phyloP scores from a whole-genome alignment of 2,797 vertebrate species.

The Eospalax fontanierii region DNA sequence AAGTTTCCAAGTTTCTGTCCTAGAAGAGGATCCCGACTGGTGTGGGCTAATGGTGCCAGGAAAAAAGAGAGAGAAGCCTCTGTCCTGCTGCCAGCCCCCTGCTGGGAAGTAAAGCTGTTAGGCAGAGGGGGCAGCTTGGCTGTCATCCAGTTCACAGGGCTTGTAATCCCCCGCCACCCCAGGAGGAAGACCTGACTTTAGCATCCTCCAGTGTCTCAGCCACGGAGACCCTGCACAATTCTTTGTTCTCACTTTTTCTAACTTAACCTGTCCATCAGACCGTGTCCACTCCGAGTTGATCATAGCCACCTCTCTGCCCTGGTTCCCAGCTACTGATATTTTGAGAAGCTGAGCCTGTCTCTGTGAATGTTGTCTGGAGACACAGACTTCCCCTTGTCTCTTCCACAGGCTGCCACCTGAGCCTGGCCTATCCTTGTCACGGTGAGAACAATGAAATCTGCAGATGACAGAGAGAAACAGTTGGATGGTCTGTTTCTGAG shows the following conservation, averaged over 20 bases:
- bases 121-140: constrained; percentile 80
- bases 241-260: constrained; percentile 62
- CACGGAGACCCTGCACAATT: not conserved
- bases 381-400: not conserved
- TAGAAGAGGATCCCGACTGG: constrained; percentile 70
- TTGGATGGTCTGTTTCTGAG: not conserved
- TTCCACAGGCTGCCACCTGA: not conserved
- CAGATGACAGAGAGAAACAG: not conserved
- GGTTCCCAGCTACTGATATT: not conserved
- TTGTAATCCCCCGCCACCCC: constrained; percentile 54
- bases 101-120: constrained; percentile 82
- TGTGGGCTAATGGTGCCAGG: constrained; percentile 50
- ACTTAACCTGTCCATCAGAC: not conserved
- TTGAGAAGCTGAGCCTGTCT: not conserved
- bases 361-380: not conserved
- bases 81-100: constrained; percentile 66
- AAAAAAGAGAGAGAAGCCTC: not conserved
- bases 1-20: constrained; percentile 59
- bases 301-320: not conserved
- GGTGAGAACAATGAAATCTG: not conserved
- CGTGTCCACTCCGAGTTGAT: not conserved
- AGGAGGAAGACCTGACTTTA: constrained; percentile 46
- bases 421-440: not conserved
- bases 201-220: not conserved
- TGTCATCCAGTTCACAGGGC: constrained; percentile 63